Evolutionary conservation across 2,888 invertebrate genomes (phyloP), one percentile per base, ranked within the genome.

Genomic region (Pedicia rivosa): DNA sequence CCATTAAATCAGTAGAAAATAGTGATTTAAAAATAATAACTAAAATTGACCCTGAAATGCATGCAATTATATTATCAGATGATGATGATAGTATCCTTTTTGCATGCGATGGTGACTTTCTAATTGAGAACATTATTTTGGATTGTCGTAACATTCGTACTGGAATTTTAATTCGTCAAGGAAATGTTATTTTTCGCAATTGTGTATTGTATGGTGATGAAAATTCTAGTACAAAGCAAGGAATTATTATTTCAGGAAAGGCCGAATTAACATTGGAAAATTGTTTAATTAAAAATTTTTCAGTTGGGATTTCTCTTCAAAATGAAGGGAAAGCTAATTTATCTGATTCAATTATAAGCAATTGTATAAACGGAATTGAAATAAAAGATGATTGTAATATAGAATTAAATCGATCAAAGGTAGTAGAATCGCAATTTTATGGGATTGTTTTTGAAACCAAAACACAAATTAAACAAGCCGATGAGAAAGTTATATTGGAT

Each of bases 111-210:
- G 66, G 66, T 1, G 54, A 64, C 45, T 62, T 66, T 30, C 40
- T 57, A 2, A 44, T 74, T n/a, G 65, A 67, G 43, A 68, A 72
- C 48, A 24, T 74, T 24, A 63, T 65, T 2, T 49, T 74, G 10
- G 60, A 72, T 45, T 65, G 70, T 29, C 55, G 56, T 20, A 59
- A 61, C 13, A 61, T 68, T 6, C 65, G 66, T 36, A 64, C 63
- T 33, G 72, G 66, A 8, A 57, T 70, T 35, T 46, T 68, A 10
- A 50, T 65, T 6, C 60, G 70, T 36, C 54, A 53, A 42, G 72
- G 72, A 10, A 59, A 52, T 16, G 48, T 68, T 2, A 53, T 50
- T 10, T 46, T 74, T 35, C 57, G 53, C 30, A 65, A 66, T 44
- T 73, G 72, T 46, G 60, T 54, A 43, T 51, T 74, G 33, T 46